Evolutionary conservation across 1,140 invertebrate genomes (phyloP), one percentile per base, ranked within the genome.

Genomic region (Coelopa frigida): DNA sequence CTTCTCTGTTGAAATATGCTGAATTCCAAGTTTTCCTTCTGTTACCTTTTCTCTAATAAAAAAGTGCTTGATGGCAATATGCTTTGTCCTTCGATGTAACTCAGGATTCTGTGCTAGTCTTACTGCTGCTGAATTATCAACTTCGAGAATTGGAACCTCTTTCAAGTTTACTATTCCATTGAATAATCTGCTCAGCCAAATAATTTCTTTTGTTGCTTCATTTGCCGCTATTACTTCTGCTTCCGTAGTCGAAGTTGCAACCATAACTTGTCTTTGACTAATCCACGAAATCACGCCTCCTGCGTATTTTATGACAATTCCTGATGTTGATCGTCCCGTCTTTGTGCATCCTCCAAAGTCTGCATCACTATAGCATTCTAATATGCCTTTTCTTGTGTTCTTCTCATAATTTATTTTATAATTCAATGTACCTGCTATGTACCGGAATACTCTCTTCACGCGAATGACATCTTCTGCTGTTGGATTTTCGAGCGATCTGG

Each of bases 141-240:
- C 24, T 18, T 49, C 22, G 8, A 67, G 23, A 20, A 38, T 29
- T 14, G 58, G 55, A 14, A 42, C 38, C n/a, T 42, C 5, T 3
- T 48, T 47, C 22, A 23, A 26, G 6, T 23, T 12, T 12, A 42
- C 3, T 32, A 29, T 17, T 33, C 4, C 18, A 12, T 23, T 43
- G 14, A 8, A 55, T 49, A 7, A 36, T 43, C 5, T 43, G 35
- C 24, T 41, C 46, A 74, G 31, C 61, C 65, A 73, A 12, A 72
- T 45, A 3, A 59, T 40, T 54, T 72, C 70, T 50, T 61, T 65
- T 14, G 66, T 55, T 35, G 50, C 68, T 50, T 71, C 60, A 44
- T 57, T 67, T 10, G 67, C 61, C 12, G 70, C 70, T 3, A 74
- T 57, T 44, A 72, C 59, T 52, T 76, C 72, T 11, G 73, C 69